phyloP scores from a whole-genome alignment of 2,888 invertebrate genomes.

The Tenthredo amoena region DNA sequence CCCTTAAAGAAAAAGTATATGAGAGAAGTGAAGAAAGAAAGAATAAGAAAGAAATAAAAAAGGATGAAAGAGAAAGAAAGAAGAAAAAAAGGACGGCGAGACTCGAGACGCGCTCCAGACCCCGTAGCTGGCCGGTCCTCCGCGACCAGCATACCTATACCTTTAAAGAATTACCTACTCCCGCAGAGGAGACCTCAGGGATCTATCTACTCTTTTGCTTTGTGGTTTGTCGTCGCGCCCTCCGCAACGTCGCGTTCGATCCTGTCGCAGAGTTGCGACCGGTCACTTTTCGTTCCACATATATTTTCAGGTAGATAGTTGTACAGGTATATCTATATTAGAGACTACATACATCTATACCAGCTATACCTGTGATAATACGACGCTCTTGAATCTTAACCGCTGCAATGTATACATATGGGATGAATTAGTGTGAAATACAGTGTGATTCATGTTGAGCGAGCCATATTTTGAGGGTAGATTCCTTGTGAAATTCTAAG shows the following conservation, averaged over 20 bases:
- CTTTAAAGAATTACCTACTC: not conserved
- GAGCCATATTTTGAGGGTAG: too few relatives aligned
- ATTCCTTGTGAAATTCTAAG: too few relatives aligned
- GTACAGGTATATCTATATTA: not conserved
- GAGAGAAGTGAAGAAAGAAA: not conserved
- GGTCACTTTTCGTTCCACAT: conserved; percentile 9
- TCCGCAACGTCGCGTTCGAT: not conserved
- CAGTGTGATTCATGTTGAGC: too few relatives aligned
- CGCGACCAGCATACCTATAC: not conserved
- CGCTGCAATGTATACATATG: not conserved
- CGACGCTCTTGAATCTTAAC: not conserved
- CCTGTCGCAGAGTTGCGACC: not conserved
- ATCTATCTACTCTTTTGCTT: not conserved
- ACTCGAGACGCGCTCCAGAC: conserved; percentile 26
- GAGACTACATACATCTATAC: not conserved
- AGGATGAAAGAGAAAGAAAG: not conserved
- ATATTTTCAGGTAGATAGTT: not conserved
- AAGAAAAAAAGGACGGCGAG: not conserved
- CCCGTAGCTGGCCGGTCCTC: not conserved
- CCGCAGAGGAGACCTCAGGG: not conserved
- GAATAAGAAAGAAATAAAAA: conserved; percentile 6
- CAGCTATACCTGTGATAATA: not conserved
- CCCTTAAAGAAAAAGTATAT: conserved; percentile 14
- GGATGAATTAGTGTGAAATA: too few relatives aligned
- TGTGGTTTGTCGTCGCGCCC: not conserved